These are phyloP conservation scores for Chionodraco myersi DNA, from an alignment of 2,113 vertebrate genomes.

Conservation along the genomic window DNA sequence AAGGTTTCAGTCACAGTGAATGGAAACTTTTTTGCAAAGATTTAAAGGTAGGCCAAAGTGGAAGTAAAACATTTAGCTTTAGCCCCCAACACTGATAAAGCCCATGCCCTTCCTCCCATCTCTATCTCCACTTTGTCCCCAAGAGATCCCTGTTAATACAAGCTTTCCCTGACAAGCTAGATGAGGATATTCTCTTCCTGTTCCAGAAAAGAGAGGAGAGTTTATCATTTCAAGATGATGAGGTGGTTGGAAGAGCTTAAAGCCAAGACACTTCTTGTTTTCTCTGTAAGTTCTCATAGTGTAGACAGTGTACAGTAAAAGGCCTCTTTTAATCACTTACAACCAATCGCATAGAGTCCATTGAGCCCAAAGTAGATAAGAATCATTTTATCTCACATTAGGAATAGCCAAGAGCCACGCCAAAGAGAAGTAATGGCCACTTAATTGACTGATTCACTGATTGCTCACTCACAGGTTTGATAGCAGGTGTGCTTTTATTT, in stretches of 20 bases:
- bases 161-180: background rate
- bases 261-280: constrained; percentile 1
- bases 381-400: constrained; percentile 18
- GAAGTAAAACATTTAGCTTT: background rate
- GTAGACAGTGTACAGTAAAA: background rate
- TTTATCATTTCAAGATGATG: constrained; percentile 12
- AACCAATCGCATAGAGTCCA: background rate
- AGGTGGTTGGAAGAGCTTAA: constrained; percentile 12
- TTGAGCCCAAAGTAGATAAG: constrained; percentile 1
- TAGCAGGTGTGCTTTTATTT: constrained; percentile 11
- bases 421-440: background rate
- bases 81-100: background rate
- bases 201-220: constrained; percentile 13
- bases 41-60: background rate
- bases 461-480: constrained; percentile 24
- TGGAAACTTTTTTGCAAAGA: background rate
- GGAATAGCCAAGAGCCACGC: constrained; percentile 1
- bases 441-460: constrained; percentile 13
- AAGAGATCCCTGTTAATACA: background rate
- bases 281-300: constrained; percentile 1
- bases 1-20: background rate
- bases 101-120: background rate
- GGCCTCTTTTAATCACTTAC: constrained; percentile 5
- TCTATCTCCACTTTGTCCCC: background rate
- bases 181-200: background rate